Evolutionary conservation across 2,113 vertebrate species (phyloP).

Genomic region (Galemys pyrenaicus): DNA sequence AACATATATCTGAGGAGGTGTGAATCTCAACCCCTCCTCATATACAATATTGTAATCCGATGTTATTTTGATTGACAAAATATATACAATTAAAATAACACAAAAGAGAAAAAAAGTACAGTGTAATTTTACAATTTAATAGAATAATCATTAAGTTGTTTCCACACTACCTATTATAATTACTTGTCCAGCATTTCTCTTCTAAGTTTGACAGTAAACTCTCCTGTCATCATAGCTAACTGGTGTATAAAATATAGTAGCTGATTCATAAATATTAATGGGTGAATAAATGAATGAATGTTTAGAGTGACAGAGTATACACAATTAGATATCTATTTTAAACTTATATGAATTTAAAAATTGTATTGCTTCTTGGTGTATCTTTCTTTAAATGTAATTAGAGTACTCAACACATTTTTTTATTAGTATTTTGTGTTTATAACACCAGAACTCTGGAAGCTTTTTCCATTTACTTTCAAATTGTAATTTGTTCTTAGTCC

Average conservation of each 20-base stretch:
- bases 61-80: too few species aligned
- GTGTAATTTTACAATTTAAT: not conserved
- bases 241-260: not conserved
- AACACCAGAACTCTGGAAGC: not conserved
- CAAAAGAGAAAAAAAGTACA: not conserved
- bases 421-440: not conserved
- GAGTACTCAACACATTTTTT: not conserved
- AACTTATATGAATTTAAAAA: not conserved
- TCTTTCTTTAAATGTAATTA: not conserved
- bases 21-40: too few species aligned
- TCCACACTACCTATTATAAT: not conserved
- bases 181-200: not conserved
- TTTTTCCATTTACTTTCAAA: constrained; percentile 32
- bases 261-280: not conserved
- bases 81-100: too few species aligned
- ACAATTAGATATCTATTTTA: not conserved
- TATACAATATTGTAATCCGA: too few species aligned
- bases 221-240: not conserved
- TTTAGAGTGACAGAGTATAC: not conserved
- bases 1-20: too few species aligned
- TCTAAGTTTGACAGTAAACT: not conserved
- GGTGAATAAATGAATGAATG: not conserved
- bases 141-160: not conserved
- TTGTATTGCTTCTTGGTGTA: not conserved
- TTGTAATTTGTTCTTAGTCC: not conserved